phyloP scores from a whole-genome alignment of 2,113 vertebrate genomes.

The Sialia sialis region DNA sequence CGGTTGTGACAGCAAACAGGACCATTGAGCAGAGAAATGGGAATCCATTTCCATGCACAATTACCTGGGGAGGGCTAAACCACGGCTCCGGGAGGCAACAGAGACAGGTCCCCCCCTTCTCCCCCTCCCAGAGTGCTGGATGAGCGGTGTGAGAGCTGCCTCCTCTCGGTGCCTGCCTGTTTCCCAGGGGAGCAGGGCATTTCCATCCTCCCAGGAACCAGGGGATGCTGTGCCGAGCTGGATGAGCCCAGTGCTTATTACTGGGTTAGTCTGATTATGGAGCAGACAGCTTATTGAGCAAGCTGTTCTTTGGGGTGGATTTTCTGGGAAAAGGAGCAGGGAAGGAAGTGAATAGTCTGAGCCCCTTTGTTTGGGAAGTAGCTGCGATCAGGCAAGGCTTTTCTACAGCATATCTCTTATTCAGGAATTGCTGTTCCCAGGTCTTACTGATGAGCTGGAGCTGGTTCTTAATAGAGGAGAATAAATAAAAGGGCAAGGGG shows the following conservation, averaged over 20 bases:
- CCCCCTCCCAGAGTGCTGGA: background rate
- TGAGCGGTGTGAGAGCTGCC: background rate
- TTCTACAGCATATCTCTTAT: background rate
- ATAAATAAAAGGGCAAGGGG: background rate
- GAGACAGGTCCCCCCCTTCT: background rate
- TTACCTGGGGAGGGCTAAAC: background rate
- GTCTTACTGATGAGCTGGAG: background rate
- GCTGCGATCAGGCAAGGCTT: background rate
- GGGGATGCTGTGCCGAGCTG: background rate
- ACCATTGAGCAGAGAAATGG: slow-evolving; percentile 16
- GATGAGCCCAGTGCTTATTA: background rate
- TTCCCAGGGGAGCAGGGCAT: background rate
- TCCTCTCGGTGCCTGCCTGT: background rate
- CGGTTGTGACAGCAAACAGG: slow-evolving; percentile 31
- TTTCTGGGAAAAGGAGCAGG: background rate
- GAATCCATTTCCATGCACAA: slow-evolving; percentile 27
- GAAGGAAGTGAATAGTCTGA: background rate
- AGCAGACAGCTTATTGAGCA: background rate
- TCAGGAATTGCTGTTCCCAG: background rate
- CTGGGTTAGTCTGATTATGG: background rate
- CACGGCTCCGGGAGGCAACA: background rate
- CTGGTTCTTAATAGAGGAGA: background rate
- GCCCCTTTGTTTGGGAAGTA: background rate
- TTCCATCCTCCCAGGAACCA: background rate
- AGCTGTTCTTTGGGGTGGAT: background rate